A percentile compares a stretch with the other conserved stretches of the same genome.
Conservation (phyloP, 2,888 invertebrate genomes). For the Pardosa pseudoannulata region DNA sequence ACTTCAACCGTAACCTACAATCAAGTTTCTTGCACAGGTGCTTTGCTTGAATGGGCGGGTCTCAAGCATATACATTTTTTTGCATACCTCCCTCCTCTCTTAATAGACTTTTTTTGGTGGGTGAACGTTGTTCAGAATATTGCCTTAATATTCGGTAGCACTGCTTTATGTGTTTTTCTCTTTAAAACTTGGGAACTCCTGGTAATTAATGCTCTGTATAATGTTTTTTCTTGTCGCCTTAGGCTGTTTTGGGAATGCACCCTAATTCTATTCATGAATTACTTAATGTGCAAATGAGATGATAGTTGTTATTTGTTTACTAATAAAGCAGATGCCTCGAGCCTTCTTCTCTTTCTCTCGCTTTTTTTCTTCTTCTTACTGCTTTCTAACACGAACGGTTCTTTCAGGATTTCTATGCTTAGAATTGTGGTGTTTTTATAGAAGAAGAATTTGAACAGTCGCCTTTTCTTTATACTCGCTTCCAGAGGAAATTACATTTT, state of each 20-base stretch:
- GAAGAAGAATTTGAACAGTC: no score
- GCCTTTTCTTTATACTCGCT: no score
- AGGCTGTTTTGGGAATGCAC: not conserved
- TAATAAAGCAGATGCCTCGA: not conserved
- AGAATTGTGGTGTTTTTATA: no score
- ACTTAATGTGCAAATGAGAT: not conserved
- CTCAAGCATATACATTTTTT: not conserved
- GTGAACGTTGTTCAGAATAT: not conserved
- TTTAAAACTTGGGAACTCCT: not conserved
- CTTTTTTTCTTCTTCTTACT: no score
- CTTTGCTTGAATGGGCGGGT: not conserved
- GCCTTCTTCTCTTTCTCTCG: no score
- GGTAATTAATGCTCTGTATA: not conserved
- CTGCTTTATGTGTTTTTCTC: not conserved
- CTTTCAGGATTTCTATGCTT: no score
- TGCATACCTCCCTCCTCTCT: not conserved
- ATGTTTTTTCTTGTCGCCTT: not conserved
- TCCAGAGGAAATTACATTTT: no score
- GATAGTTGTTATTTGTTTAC: not conserved
- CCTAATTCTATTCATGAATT: not conserved
- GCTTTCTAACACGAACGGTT: no score
- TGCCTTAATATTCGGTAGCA: slow-evolving; percentile 1
- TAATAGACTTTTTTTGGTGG: not conserved
- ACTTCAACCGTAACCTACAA: slow-evolving; percentile 45
- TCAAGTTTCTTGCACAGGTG: slow-evolving; percentile 56